Percentiles rank a stretch among this genome's conserved stretches.
Conservation (phyloP, 2,113 vertebrate species). For the Poeciliopsis occidentalis region DNA sequence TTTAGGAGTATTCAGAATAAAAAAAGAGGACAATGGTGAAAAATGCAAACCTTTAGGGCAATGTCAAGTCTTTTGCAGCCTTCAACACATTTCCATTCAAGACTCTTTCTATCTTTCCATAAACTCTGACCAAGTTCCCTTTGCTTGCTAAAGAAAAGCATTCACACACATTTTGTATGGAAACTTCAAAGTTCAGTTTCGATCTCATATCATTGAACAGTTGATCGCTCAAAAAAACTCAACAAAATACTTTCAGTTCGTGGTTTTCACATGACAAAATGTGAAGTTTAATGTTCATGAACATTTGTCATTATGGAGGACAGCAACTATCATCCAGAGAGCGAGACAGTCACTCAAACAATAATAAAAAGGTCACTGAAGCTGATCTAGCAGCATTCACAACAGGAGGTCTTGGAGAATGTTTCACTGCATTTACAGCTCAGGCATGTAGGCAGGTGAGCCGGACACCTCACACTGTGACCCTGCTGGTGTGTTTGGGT, state of each 20-base stretch:
- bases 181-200: too few relatives aligned
- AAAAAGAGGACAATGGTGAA: too few relatives aligned
- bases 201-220: too few relatives aligned
- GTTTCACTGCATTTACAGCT: conserved; percentile 50
- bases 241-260: not conserved
- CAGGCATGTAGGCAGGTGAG: conserved; percentile 49
- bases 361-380: conserved; percentile 10
- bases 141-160: too few relatives aligned
- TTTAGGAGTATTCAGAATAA: too few relatives aligned
- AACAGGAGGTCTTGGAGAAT: not conserved
- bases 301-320: not conserved
- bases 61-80: too few relatives aligned
- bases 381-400: conserved; percentile 24
- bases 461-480: conserved; percentile 36
- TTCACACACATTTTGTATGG: too few relatives aligned
- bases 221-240: not conserved
- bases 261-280: not conserved
- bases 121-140: too few relatives aligned
- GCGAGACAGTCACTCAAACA: conserved; percentile 11
- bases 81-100: too few relatives aligned
- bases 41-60: too few relatives aligned
- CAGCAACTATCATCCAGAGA: conserved; percentile 7
- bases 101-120: too few relatives aligned
- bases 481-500: conserved; percentile 49
- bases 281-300: not conserved